Base-by-base conservation (phyloP, 2,797 vertebrate genomes). In the Pseudopleuronectes americanus region DNA sequence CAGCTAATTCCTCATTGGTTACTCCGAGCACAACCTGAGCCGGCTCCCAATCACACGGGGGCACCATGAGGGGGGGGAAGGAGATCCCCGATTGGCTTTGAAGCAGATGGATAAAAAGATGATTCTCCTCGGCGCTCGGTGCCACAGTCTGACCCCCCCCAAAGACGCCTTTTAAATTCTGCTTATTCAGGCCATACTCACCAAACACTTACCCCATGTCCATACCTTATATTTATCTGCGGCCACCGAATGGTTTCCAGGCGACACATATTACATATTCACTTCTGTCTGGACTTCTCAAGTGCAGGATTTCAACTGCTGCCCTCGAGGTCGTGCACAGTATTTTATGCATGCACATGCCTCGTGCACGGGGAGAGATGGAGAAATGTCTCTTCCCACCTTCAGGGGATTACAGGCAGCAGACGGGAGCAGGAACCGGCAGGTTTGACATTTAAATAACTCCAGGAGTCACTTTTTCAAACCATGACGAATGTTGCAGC, bases 1-100 rank as follows among this genome's bases (percentile, higher is more conserved):
- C 90, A 91, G 75, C 71, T 81, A 80, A 84, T 80, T 84, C 85
- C 81, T 87, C 76, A 79, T 85, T 82, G 86, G 84, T 67, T 81
- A 65, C 79, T 74, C 80, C 41, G 62, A 74, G 82, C 87, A 57
- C 79, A 89, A 83, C 84, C 84, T 74, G 68, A 76, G 84, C 74
- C 38, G 8, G 81, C 68, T 77, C 67, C 84, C 84, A 83, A 85
- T 83, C 74, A 76, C 74, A 74, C 24, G 14, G 51, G 16, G 36
- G 14, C 19, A 64, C 24, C 60, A 79, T 63, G 54, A 74, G 63
- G 45, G 51, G 51, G 64, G 53, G 13, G 52, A 52, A 16, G 64
- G 21, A 71, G 66, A 71, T 60, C 52, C 55, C 57, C 24, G 62
- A 80, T 68, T 75, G 79, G 38, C 70, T 83, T 6, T 38, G 69